Conservation (phyloP, 2,888 invertebrate genomes). For the Agonopterix arenella region DNA sequence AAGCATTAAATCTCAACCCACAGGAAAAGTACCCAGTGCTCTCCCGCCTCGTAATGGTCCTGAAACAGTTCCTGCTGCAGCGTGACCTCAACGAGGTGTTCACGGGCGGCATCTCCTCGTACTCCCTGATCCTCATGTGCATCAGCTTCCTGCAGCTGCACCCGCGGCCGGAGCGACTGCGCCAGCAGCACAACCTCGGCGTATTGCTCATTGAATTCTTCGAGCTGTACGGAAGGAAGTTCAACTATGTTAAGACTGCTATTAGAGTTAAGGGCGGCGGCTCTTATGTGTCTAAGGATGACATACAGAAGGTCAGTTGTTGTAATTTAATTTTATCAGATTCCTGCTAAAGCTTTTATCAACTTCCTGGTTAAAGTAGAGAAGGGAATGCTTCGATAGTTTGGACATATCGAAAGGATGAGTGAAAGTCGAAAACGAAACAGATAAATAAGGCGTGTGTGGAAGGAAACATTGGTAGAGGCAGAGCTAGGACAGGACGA, state of each 20-base stretch:
- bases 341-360: too few relatives aligned
- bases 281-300: constrained; percentile 95
- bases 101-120: constrained; percentile 99
- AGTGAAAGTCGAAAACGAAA: too few relatives aligned
- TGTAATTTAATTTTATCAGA: too few relatives aligned
- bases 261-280: constrained; percentile 96
- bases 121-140: constrained; percentile 98
- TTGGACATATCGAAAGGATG: too few relatives aligned
- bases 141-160: constrained; percentile 97
- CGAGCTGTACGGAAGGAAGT: constrained; percentile 97
- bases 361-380: too few relatives aligned
- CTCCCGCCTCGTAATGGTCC: constrained; percentile 95
- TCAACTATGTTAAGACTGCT: constrained; percentile 96
- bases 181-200: constrained; percentile 86
- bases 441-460: too few relatives aligned
- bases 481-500: too few relatives aligned
- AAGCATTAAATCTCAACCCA: too few relatives aligned
- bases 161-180: constrained; percentile 86
- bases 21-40: constrained; percentile 90
- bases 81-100: constrained; percentile 99
- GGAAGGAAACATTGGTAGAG: too few relatives aligned
- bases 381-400: too few relatives aligned
- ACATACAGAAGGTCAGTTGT: constrained; percentile 80
- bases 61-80: constrained; percentile 98
- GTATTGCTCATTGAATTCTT: constrained; percentile 97